Percentiles rank a stretch among this genome's conserved stretches.
Conservation (phyloP, 2,888 invertebrate species). For the Agriopis marginaria region DNA sequence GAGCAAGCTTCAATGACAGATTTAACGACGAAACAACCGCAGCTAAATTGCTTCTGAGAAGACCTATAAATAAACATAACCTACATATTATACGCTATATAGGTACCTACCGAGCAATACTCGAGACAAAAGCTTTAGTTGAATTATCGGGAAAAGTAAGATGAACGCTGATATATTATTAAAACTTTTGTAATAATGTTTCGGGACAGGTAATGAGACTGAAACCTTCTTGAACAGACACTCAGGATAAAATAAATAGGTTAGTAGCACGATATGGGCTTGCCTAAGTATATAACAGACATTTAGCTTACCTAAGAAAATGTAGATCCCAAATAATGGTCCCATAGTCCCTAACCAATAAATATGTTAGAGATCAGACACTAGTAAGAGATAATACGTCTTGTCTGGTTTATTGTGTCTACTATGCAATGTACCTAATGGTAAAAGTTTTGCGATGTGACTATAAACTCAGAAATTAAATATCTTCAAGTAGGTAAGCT, state of each 20-base stretch:
- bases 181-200: conserved; percentile 12
- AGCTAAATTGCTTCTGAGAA: conserved; percentile 30
- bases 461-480: too few species aligned
- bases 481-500: too few species aligned
- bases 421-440: not conserved
- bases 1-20: conserved; percentile 24
- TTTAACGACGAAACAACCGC: conserved; percentile 23
- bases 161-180: conserved; percentile 9
- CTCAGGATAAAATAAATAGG: not conserved
- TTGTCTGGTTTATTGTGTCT: too few species aligned
- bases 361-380: conserved; percentile 8
- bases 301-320: not conserved
- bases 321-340: not conserved
- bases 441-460: too few species aligned
- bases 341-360: conserved; percentile 1
- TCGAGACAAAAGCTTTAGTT: conserved; percentile 12
- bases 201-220: not conserved
- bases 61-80: conserved; percentile 33
- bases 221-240: not conserved
- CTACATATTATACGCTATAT: conserved; percentile 14
- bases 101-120: not conserved
- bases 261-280: not conserved
- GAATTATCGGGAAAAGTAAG: conserved; percentile 10
- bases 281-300: not conserved
- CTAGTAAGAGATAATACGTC: not conserved